Base-by-base conservation (phyloP, 2,113 vertebrate genomes). In the Cololabis saira region DNA sequence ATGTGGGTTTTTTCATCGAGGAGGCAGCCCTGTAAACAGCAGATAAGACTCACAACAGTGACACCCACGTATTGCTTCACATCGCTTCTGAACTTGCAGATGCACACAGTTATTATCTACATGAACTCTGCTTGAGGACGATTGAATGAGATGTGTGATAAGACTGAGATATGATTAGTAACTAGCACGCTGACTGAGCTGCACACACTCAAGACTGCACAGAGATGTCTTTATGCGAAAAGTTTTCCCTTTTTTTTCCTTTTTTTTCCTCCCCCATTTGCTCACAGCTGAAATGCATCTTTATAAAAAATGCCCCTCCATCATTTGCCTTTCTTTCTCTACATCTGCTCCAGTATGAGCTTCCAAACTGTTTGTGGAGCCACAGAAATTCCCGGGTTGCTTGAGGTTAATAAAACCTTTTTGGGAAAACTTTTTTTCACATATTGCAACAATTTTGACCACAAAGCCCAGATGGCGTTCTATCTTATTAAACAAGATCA, bases 391-490 rank as follows among this genome's bases (percentile, higher is more conserved):
- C 67, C 40, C 41, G 71, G 57, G 74, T 80, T 87, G 52, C 74
- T 74, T 72, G 53, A 87, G 78, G 80, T 87, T 79, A 83, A 75
- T 76, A 78, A 78, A 89, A 74, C 43, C 14, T 69, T 78, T 74
- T 71, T 21, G 44, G 53, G 63, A 37, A 1, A 22, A 61, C 45
- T 71, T 83, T 71, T 83, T 75, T 81, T 77, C 80, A 82, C 87
- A 91, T 87, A 78, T 78, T 90, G 87, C 59, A 90, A 79, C 78
- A 89, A 90, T 90, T 82, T 87, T 58, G 65, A 83, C 80, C 43
- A 55, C 67, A 61, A 74, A 78, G 71, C 76, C 78, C 87, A 90
- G 85, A 87, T 87, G 86, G 75, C 2, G 58, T 74, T 82, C 48
- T 67, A 65, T 88, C 83, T 85, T 88, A 88, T 87, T 84, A 83